Evolutionary conservation across 2,113 vertebrate genomes (phyloP).

Genomic region (Antigone vipio): DNA sequence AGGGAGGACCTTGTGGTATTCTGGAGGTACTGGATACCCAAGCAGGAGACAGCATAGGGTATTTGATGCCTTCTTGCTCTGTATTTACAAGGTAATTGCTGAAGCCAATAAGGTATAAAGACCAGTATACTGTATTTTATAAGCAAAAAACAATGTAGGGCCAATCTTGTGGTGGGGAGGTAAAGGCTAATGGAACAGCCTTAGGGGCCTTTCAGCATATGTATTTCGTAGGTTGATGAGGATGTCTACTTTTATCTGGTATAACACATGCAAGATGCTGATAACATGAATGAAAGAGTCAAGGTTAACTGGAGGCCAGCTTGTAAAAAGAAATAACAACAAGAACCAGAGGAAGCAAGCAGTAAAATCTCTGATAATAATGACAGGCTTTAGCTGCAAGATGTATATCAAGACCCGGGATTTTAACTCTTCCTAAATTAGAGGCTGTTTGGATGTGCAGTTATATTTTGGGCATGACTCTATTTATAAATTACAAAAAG

Average conservation of each 20-base stretch:
- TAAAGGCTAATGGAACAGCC: background rate
- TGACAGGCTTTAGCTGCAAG: background rate
- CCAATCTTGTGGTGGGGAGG: background rate
- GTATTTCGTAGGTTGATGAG: background rate
- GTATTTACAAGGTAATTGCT: background rate
- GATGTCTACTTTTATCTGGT: background rate
- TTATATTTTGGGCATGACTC: background rate
- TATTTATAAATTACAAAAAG: slow-evolving; percentile 53
- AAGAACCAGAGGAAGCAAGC: slow-evolving; percentile 24
- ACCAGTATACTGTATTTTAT: background rate
- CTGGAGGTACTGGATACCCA: background rate
- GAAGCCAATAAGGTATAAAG: background rate
- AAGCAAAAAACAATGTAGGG: background rate
- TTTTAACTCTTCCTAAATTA: slow-evolving; percentile 29
- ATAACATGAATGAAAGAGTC: slow-evolving; percentile 31
- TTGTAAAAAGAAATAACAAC: background rate
- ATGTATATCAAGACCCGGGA: background rate
- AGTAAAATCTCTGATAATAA: slow-evolving; percentile 31
- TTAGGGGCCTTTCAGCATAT: background rate
- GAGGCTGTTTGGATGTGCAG: background rate
- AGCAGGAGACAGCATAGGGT: background rate
- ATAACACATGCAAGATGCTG: background rate
- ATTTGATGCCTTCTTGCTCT: background rate
- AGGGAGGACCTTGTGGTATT: background rate
- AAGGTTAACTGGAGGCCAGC: slow-evolving; percentile 21